phyloP scores from a whole-genome alignment of 2,113 vertebrate species.

The Callaeas wilsoni region DNA sequence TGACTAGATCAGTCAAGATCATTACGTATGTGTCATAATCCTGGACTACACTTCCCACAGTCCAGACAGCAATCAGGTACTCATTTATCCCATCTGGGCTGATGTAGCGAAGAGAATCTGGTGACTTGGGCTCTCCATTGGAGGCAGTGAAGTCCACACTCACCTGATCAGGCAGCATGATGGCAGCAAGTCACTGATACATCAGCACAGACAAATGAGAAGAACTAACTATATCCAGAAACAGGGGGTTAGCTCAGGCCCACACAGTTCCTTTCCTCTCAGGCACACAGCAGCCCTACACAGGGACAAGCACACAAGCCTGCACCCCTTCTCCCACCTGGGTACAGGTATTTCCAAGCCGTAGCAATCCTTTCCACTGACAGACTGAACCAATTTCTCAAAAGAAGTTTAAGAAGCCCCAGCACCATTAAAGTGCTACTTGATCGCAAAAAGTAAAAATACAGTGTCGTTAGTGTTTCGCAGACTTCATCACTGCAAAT shows the following conservation, averaged over 20 bases:
- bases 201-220: background rate
- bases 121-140: conserved; percentile 87
- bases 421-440: background rate
- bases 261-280: background rate
- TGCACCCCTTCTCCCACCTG: background rate
- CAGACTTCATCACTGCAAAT: background rate
- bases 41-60: conserved; percentile 88
- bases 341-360: background rate
- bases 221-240: background rate
- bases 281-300: background rate
- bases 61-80: conserved; percentile 89
- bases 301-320: background rate
- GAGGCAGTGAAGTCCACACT: conserved; percentile 94
- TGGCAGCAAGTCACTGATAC: background rate
- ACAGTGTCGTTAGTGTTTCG: background rate
- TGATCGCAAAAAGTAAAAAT: background rate
- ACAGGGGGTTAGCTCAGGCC: background rate
- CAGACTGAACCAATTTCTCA: background rate
- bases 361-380: background rate
- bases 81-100: conserved; percentile 87
- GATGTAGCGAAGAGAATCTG: conserved; percentile 89
- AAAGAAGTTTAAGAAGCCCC: background rate
- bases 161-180: conserved; percentile 72
- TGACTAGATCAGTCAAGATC: background rate
- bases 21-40: conserved; percentile 87